These are phyloP conservation scores for Steinernema feltiae DNA, from an alignment of 1,140 invertebrate genomes.

Conservation along the genomic window DNA sequence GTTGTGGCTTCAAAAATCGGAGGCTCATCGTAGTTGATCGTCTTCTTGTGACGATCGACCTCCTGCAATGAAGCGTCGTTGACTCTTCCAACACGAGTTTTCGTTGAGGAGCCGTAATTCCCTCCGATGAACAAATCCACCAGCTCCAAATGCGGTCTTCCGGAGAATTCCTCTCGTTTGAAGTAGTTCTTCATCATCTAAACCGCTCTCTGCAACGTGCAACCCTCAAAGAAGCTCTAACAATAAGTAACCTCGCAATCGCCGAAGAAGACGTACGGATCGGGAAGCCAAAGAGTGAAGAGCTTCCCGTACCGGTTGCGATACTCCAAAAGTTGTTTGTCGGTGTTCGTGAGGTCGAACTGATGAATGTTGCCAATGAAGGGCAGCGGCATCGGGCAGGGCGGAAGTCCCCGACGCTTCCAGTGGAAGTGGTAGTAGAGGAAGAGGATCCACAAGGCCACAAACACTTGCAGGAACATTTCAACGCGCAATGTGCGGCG, in stretches of 20 bases:
- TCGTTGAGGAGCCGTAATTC: background rate
- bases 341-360: background rate
- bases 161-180: background rate
- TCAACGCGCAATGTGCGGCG: no score
- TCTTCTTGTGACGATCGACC: slow-evolving; percentile 20
- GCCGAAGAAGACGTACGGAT: slow-evolving; percentile 24
- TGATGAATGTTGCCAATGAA: background rate
- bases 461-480: no score
- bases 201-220: background rate
- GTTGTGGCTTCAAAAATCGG: no score
- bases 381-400: background rate
- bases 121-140: background rate
- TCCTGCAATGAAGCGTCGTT: slow-evolving; percentile 66
- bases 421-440: background rate
- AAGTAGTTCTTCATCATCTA: background rate
- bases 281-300: slow-evolving; percentile 30
- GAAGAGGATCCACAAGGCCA: background rate
- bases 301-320: slow-evolving; percentile 3
- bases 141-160: background rate
- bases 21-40: slow-evolving; percentile 26
- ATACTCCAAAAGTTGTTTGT: background rate
- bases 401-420: background rate
- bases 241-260: slow-evolving; percentile 22
- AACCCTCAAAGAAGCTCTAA: background rate
- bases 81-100: slow-evolving; percentile 70